Evolutionary conservation across 2,888 invertebrate species (phyloP).

Genomic region (Xestia rhomboidea): DNA sequence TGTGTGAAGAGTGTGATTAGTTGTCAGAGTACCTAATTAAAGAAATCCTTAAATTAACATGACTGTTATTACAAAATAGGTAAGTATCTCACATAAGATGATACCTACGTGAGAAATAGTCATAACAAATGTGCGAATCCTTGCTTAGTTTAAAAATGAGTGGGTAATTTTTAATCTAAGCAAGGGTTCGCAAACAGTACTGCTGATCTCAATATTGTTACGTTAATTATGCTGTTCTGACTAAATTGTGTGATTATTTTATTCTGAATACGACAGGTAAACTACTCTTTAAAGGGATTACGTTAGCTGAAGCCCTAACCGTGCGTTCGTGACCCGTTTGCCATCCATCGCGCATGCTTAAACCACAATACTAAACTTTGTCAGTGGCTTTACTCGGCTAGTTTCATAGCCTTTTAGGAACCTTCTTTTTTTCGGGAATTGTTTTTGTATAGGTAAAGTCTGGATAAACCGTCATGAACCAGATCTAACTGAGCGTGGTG

Average conservation of each 20-base stretch:
- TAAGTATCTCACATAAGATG: neutral
- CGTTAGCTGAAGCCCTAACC: conserved; percentile 83
- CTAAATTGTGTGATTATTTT: conserved; percentile 58
- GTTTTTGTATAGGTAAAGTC: neutral
- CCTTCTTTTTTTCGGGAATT: conserved; percentile 7
- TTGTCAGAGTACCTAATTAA: too few relatives aligned
- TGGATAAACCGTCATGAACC: neutral
- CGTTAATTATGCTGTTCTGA: conserved; percentile 61
- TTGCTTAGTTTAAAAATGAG: too few relatives aligned
- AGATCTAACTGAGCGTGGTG: neutral
- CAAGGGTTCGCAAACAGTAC: neutral
- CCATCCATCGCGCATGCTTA: conserved; percentile 86
- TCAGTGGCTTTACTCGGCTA: conserved; percentile 26
- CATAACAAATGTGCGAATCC: too few relatives aligned
- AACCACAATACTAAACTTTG: conserved; percentile 72
- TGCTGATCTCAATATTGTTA: conserved; percentile 34
- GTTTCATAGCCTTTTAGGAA: conserved; percentile 24
- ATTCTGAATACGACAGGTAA: conserved; percentile 71
- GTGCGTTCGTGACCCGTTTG: conserved; percentile 90
- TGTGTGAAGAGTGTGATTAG: too few relatives aligned
- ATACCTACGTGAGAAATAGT: neutral
- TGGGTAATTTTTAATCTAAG: neutral
- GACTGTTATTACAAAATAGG: neutral
- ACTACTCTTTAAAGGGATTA: conserved; percentile 88
- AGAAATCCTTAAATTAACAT: too few relatives aligned